Evolutionary conservation across 2,888 invertebrate genomes (phyloP), one percentile per base, ranked within the genome.

Genomic region (Neoscelio sp.): DNA sequence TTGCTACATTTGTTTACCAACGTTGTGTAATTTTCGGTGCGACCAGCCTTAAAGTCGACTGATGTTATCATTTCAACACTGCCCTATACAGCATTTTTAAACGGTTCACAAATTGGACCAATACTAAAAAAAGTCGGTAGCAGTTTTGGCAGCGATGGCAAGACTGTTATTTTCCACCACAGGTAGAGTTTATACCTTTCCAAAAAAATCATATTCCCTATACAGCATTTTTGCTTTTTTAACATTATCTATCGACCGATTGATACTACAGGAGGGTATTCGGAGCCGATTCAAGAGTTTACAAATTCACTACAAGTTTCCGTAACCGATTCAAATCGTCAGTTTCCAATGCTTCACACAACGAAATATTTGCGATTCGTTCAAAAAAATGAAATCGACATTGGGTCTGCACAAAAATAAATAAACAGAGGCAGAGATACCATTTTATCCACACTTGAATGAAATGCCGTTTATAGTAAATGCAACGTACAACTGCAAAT

Each of bases 401-500:
- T 62, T 52, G 38, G 18, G 46, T n/a, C n/a, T n/a, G n/a, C n/a
- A n/a, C n/a, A 52, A 18, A 52, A 18, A 35, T 20, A 20, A 42
- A 52, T 2, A 58, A 44, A 60, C 54, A 54, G 48, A 54, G 44
- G 28, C 13, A 30, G 33, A 56, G 56, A 56, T 62, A 56, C 1
- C 52, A 44, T 26, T 60, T 75, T 52, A 42, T 67, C 44, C 38
- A 46, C 46, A 30, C 58, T 46, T 40, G 67, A 68, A 58, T 67
- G 44, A 58, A 60, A 46, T 13, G 54, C 44, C 54, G 58, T 65
- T 74, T 75, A 52, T 65, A 67, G 58, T 52, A 67, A 67, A 75
- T 17, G 50, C 52, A 62, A 68, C 44, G 54, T 62, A 68, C 67
- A 50, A 81, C 50, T 78, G 58, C 70, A 79, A 77, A 79, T 77